Evolutionary conservation across 2,113 vertebrate genomes (phyloP), one percentile per base, ranked within the genome.

Genomic region (Pholis gunnellus): DNA sequence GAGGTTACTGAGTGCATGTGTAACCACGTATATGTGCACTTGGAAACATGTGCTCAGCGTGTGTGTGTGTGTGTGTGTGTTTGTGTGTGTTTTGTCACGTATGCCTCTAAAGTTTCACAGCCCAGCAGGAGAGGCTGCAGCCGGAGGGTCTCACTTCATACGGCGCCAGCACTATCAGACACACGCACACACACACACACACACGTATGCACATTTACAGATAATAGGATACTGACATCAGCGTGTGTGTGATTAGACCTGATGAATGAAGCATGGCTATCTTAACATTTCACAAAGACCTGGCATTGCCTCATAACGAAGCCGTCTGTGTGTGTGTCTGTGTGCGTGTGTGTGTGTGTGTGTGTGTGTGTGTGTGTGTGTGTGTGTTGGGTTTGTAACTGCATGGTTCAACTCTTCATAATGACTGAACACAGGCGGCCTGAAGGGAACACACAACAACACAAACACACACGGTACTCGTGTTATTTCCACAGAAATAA

Each of bases 81-180:
- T 63, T 50, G 38, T 68, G 87, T 69, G 54, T 52, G 56, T 88
- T 64, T 83, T 46, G 65, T 83, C 80, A 83, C 57, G 64, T 78
- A 61, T 79, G 84, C 81, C 84, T 89, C 84, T 89, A 82, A 87
- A 89, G 87, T 89, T 87, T 84, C 84, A 84, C 87, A 69, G 87
- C 84, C 36, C 84, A 82, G 87, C 81, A 86, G 87, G 84, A 89
- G 81, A 81, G 81, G 60, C 84, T 89, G 81, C 73, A 89, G 84
- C 84, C 81, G 34, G 81, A 87, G 81, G 81, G 77, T 78, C 83
- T 79, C 87, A 83, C 87, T 85, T 79, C 76, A 80, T 79, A 86
- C 72, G 82, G 82, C 78, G 82, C 79, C 85, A 84, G 80, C 67
- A 57, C 74, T 80, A 80, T 76, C 59, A 60, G 72, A 66, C 42